These are phyloP conservation scores for Lithobates sylvaticus DNA, from an alignment of 2,797 vertebrate species.

Conservation along the genomic window DNA sequence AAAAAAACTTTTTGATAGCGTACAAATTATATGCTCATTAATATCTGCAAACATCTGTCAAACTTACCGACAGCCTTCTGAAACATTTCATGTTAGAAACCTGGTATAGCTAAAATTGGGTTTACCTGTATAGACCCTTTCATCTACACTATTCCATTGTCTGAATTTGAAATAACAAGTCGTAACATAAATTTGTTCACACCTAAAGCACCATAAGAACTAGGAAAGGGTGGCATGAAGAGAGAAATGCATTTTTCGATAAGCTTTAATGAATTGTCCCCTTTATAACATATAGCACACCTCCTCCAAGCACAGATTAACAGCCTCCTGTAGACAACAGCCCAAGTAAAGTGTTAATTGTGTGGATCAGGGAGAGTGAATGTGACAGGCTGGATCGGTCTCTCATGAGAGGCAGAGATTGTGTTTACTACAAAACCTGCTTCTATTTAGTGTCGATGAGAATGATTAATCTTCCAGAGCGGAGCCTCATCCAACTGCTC, in stretches of 20 bases:
- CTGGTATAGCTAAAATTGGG: not conserved
- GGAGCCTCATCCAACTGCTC: slow-evolving; percentile 79
- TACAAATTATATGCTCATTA: not conserved
- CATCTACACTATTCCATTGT: not conserved
- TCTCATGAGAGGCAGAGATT: slow-evolving; percentile 67
- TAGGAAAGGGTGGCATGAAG: not conserved
- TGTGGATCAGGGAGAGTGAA: slow-evolving; percentile 56
- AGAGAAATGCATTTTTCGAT: not conserved
- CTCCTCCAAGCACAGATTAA: not conserved
- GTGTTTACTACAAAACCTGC: slow-evolving; percentile 79
- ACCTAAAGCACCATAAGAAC: not conserved
- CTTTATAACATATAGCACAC: not conserved
- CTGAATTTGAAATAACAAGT: not conserved
- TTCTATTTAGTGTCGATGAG: slow-evolving; percentile 77
- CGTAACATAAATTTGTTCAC: not conserved
- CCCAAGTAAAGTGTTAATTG: slow-evolving; percentile 59
- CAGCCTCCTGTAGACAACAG: slow-evolving; percentile 18
- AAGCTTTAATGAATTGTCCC: not conserved
- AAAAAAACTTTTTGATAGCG: not conserved
- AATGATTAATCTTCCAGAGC: slow-evolving; percentile 83
- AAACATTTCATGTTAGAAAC: not conserved
- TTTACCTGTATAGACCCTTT: not conserved
- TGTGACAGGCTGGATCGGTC: slow-evolving; percentile 61
- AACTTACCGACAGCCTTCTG: not conserved
- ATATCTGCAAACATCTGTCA: not conserved